Percentiles rank a stretch among this genome's conserved stretches.
Evolutionary conservation across 2,888 invertebrate genomes (phyloP).

Genomic region (Arrhopalites spinosus): DNA sequence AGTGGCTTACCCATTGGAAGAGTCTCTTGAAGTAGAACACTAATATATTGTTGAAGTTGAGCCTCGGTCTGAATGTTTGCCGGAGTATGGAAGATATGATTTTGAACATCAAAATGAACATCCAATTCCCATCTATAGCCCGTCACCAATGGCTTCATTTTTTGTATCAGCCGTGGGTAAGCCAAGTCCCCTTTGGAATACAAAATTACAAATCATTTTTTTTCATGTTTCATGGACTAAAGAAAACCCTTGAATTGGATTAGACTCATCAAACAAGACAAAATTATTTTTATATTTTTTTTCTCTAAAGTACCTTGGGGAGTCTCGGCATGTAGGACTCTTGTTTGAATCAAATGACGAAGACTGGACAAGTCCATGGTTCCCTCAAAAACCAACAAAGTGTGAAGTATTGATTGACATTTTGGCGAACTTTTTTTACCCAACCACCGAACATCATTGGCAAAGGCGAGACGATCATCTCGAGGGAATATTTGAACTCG

Average conservation of each 20-base stretch:
- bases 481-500: constrained; percentile 40
- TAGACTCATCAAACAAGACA: no score
- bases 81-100: constrained; percentile 62
- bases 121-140: constrained; percentile 63
- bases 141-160: constrained; percentile 59
- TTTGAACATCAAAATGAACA: constrained; percentile 61
- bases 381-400: constrained; percentile 62
- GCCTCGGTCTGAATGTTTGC: constrained; percentile 57
- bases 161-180: constrained; percentile 62
- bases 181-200: no score
- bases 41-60: constrained; percentile 61
- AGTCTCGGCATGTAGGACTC: constrained; percentile 60
- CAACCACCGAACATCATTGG: constrained; percentile 62
- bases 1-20: constrained; percentile 61
- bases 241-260: no score
- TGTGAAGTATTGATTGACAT: constrained; percentile 60
- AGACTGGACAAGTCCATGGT: constrained; percentile 61
- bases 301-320: constrained; percentile 57
- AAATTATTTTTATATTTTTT: no score
- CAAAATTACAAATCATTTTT: no score
- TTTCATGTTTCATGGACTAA: no score
- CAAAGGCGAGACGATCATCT: constrained; percentile 57
- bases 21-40: constrained; percentile 60
- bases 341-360: constrained; percentile 61
- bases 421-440: constrained; percentile 58